Evolutionary conservation across 1,140 invertebrate species (phyloP), one percentile per base, ranked within the genome.

Genomic region (Gonioctena quinquepunctata): DNA sequence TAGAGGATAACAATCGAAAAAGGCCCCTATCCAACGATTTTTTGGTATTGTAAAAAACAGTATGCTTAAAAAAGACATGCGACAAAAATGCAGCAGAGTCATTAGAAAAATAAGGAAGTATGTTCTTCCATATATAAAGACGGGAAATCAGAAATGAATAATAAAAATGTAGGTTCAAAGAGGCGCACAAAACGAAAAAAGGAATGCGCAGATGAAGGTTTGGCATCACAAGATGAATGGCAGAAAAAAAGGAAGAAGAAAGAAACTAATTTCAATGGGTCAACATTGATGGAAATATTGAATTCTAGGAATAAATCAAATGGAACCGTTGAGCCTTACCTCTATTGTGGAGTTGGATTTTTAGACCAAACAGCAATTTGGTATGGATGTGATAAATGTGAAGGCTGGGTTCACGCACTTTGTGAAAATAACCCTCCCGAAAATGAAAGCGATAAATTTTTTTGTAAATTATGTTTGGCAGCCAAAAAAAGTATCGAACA

Each of bases 41-140:
- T 68, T 68, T 68, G 28, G 27, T 48, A 33, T 68, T 19, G 54
- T 68, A 6, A 68, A 68, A 42, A 60, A 48, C 56, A 28, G 3
- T 22, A 57, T 68, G 11, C 22, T 22, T 5, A 68, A 27, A 7
- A 42, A 18, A 22, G 25, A 16, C 48, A 57, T 16, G 33, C 5
- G 27, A 28, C 28, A 59, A 26, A 48, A 22, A 42, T 25, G 54
- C 11, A 57, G 57, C 27, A 23, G 54, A 22, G 19, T 67, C 3
- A 26, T 59, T 2, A 33, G 26, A 59, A 13, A 59, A 28, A 18
- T 33, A 2, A 68, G 33, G 33, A 48, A 68, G 4, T 50, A 59
- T 42, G 8, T 27, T 8, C 13, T 57, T 11, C 27, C 25, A 52
- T 28, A 0, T 56, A 25, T 19, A 66, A 52, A 66, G 52, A 28